These are phyloP conservation scores for Papilio polyxenes DNA, from an alignment of 1,140 invertebrate species.

Conservation along the genomic window DNA sequence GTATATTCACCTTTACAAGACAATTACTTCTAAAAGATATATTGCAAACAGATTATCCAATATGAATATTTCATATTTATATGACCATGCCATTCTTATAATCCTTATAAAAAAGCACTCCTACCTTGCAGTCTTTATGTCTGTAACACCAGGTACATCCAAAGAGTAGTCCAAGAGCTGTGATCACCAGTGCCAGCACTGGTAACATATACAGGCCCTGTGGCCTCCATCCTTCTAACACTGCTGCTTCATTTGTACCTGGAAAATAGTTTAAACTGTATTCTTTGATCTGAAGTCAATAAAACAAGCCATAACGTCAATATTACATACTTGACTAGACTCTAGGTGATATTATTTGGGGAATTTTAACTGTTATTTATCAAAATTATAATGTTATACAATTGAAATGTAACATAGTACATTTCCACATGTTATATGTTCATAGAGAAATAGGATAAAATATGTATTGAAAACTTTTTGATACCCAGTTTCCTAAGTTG, in stretches of 20 bases:
- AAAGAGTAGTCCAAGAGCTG: constrained; percentile 65
- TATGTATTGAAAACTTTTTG: neutral
- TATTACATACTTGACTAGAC: too few species aligned
- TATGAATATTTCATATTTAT: neutral
- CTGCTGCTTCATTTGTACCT: constrained; percentile 54
- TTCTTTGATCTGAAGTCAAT: too few species aligned
- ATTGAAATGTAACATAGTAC: too few species aligned
- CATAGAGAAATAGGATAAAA: too few species aligned
- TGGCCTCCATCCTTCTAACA: constrained; percentile 54
- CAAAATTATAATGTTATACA: too few species aligned
- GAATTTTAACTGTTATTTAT: too few species aligned
- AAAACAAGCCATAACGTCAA: too few species aligned
- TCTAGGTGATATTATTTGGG: too few species aligned
- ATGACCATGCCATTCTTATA: neutral
- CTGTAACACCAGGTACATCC: constrained; percentile 77
- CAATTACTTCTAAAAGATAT: neutral
- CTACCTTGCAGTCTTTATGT: constrained; percentile 77
- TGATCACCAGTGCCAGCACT: constrained; percentile 67
- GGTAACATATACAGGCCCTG: constrained; percentile 60
- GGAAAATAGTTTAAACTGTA: constrained; percentile 38
- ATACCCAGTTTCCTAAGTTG: neutral
- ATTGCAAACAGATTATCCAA: constrained; percentile 27
- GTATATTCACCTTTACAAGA: too few species aligned
- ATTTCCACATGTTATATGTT: too few species aligned
- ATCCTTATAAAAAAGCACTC: constrained; percentile 9